Evolutionary conservation across 2,888 invertebrate genomes (phyloP).

Genomic region (Agrotis clavis): DNA sequence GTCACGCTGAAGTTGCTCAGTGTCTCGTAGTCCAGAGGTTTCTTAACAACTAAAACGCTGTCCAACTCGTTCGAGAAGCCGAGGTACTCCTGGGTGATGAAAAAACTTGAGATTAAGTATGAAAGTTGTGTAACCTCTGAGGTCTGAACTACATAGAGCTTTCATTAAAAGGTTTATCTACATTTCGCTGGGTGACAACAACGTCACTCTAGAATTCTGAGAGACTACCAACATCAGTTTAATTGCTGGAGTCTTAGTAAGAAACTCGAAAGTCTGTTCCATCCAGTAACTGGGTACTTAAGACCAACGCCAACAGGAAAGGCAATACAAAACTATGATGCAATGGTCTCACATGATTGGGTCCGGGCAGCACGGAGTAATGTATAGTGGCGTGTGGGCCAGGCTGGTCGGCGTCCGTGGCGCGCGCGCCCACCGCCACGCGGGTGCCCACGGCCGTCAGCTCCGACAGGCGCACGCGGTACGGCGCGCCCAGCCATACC

Average conservation of each 20-base stretch:
- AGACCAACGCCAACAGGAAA: neutral
- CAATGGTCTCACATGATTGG: conserved; percentile 91
- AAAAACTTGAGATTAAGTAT: neutral
- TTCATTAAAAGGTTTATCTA: too few species aligned
- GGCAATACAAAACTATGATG: neutral
- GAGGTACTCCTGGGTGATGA: conserved; percentile 93
- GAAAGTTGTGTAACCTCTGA: neutral
- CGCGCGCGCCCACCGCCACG: conserved; percentile 95
- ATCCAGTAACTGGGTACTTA: neutral
- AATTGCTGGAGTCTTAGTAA: neutral
- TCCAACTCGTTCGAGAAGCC: conserved; percentile 96
- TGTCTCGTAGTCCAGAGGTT: conserved; percentile 96
- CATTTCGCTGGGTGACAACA: too few species aligned
- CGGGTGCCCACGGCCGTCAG: conserved; percentile 93
- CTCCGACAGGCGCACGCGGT: conserved; percentile 96
- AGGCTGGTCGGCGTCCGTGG: conserved; percentile 96
- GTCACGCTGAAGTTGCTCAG: conserved; percentile 94
- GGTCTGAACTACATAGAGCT: neutral
- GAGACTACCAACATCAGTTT: neutral
- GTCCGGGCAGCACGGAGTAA: conserved; percentile 95
- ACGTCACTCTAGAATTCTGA: too few species aligned
- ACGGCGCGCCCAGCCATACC: conserved; percentile 95
- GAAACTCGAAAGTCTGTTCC: too few species aligned
- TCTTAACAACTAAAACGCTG: conserved; percentile 95
- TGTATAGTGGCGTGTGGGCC: conserved; percentile 97